Conservation (phyloP, 1,140 invertebrate species). For the Drosophila mojavensis region DNA sequence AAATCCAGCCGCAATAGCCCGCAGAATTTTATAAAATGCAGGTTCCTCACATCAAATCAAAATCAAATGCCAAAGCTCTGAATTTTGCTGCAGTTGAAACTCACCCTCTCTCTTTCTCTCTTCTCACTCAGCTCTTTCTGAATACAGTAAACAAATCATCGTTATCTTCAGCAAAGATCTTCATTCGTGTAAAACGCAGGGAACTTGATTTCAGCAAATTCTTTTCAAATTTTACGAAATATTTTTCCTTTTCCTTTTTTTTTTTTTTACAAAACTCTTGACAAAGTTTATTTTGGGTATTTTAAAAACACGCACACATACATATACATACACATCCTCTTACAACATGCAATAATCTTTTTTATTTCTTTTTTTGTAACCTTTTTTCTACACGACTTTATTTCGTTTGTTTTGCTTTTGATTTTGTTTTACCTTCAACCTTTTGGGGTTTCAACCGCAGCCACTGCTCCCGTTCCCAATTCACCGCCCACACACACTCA, state of each 20-base stretch:
- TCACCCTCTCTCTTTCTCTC: no score
- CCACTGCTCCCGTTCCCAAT: conserved; percentile 14
- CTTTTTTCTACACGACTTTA: conserved; percentile 71
- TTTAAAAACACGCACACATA: conserved; percentile 34
- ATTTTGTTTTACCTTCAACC: conserved; percentile 75
- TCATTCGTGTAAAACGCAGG: conserved; percentile 6
- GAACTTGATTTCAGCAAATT: conserved; percentile 20
- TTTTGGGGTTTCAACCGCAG: conserved; percentile 57
- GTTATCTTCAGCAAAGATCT: conserved; percentile 13
- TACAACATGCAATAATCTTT: conserved; percentile 69
- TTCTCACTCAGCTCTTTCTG: not conserved
- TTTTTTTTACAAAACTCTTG: conserved; percentile 45
- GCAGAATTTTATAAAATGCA: conserved; percentile 38
- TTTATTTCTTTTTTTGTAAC: conserved; percentile 47
- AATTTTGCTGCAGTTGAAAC: not conserved
- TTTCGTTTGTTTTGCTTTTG: conserved; percentile 56
- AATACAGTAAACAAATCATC: not conserved
- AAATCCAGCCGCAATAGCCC: conserved; percentile 27
- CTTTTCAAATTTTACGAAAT: conserved; percentile 29
- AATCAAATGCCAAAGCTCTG: conserved; percentile 24
- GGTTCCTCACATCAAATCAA: conserved; percentile 24
- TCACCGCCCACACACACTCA: conserved; percentile 21
- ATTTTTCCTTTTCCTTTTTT: conserved; percentile 3
- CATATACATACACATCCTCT: conserved; percentile 41
- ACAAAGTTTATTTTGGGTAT: conserved; percentile 36